phyloP scores from a whole-genome alignment of 2,888 invertebrate genomes.

The Oxycera nigricornis region DNA sequence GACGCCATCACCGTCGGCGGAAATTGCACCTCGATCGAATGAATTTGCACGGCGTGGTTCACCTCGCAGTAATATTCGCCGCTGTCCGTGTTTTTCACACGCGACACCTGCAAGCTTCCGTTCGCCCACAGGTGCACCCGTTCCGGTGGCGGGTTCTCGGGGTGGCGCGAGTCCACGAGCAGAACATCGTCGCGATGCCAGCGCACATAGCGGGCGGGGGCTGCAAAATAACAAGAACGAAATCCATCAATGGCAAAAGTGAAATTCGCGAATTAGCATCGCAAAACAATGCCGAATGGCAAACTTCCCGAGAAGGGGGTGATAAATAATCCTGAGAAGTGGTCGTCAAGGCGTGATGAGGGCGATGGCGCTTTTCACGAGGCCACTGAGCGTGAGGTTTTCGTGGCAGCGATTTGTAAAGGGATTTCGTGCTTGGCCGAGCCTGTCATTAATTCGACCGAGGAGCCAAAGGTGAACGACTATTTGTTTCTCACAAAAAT shows the following conservation, averaged over 20 bases:
- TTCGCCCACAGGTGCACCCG: constrained; percentile 72
- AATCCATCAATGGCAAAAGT: constrained; percentile 3
- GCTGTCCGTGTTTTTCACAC: constrained; percentile 63
- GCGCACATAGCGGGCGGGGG: constrained; percentile 68
- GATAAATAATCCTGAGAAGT: constrained; percentile 25
- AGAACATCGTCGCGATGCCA: constrained; percentile 74
- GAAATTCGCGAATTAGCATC: neutral
- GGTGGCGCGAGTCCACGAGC: constrained; percentile 69
- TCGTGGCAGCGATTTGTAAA: constrained; percentile 13
- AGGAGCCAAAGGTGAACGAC: neutral
- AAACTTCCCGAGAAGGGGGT: neutral
- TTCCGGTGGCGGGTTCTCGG: constrained; percentile 64
- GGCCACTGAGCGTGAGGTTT: neutral
- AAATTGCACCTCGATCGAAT: constrained; percentile 80
- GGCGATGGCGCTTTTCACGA: neutral
- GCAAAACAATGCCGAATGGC: neutral
- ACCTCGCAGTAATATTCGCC: constrained; percentile 67
- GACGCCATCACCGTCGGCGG: constrained; percentile 75
- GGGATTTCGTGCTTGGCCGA: constrained; percentile 8
- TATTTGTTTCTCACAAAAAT: neutral
- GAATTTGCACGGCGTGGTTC: constrained; percentile 66
- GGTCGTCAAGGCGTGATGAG: neutral
- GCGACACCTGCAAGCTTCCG: constrained; percentile 71
- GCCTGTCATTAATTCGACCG: neutral
- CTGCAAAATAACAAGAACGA: constrained; percentile 58